These are phyloP conservation scores for Chironomus riparius DNA, from an alignment of 2,888 invertebrate genomes.

Conservation along the genomic window DNA sequence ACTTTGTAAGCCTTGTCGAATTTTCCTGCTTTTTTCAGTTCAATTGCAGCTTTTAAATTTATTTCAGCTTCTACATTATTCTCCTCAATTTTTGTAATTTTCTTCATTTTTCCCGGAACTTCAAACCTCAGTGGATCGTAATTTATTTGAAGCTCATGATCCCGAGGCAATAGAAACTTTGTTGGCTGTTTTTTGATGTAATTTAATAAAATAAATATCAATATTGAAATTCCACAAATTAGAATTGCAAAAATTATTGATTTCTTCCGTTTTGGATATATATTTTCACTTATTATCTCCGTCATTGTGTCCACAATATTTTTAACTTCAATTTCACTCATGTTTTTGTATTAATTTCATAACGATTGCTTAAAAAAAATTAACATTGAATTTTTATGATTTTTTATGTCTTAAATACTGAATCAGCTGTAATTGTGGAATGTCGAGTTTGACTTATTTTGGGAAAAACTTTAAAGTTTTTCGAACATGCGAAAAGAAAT, in stretches of 20 bases:
- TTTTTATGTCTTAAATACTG: too few species aligned
- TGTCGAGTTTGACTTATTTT: too few species aligned
- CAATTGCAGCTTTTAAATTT: constrained; percentile 72
- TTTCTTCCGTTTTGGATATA: constrained; percentile 2
- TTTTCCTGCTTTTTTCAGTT: constrained; percentile 75
- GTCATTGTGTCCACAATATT: not conserved
- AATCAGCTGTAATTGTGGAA: too few species aligned
- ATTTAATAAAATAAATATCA: not conserved
- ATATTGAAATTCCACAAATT: not conserved
- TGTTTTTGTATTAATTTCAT: not conserved
- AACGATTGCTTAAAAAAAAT: not conserved
- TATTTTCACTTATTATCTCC: not conserved
- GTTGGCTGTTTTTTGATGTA: not conserved
- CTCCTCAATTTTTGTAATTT: not conserved
- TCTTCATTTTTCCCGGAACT: not conserved
- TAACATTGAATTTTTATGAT: too few species aligned
- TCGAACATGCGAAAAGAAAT: too few species aligned
- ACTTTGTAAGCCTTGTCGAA: constrained; percentile 75
- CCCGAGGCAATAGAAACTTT: constrained; percentile 2
- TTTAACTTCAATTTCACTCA: not conserved
- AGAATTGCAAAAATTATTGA: not conserved
- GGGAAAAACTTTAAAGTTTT: too few species aligned
- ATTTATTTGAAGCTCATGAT: not conserved
- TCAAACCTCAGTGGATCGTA: constrained; percentile 1
- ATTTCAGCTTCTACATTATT: constrained; percentile 62